phyloP scores from a whole-genome alignment of 2,797 vertebrate genomes.

The Chloroceryle inda region DNA sequence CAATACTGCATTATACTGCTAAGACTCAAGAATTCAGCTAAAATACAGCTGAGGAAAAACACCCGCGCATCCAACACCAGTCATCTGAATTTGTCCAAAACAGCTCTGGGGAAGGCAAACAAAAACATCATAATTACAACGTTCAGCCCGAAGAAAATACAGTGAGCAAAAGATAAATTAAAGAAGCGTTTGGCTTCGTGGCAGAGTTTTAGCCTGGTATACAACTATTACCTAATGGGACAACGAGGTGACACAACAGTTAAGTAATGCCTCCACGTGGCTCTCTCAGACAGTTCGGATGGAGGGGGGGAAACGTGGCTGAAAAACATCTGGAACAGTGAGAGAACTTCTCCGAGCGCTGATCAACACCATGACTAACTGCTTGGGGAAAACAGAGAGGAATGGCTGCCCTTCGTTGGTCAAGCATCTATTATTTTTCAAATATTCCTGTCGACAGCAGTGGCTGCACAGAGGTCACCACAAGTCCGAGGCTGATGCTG shows the following conservation, averaged over 20 bases:
- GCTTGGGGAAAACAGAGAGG: background rate
- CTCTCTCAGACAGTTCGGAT: background rate
- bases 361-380: background rate
- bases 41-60: background rate
- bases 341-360: background rate
- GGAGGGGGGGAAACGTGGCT: fast-evolving
- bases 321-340: background rate
- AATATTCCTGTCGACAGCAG: background rate
- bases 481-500: background rate
- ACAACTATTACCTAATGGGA: background rate
- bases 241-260: background rate
- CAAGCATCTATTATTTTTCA: background rate
- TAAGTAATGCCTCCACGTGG: background rate
- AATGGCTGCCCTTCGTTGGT: background rate
- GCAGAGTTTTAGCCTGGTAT: background rate
- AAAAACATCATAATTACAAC: background rate
- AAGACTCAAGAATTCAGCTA: background rate
- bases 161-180: background rate
- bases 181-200: background rate
- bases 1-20: background rate
- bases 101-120: background rate
- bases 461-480: background rate
- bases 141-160: background rate
- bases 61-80: background rate
- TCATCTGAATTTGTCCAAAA: background rate